Conservation (phyloP, 2,113 vertebrate genomes). For the Aramus guarauna region DNA sequence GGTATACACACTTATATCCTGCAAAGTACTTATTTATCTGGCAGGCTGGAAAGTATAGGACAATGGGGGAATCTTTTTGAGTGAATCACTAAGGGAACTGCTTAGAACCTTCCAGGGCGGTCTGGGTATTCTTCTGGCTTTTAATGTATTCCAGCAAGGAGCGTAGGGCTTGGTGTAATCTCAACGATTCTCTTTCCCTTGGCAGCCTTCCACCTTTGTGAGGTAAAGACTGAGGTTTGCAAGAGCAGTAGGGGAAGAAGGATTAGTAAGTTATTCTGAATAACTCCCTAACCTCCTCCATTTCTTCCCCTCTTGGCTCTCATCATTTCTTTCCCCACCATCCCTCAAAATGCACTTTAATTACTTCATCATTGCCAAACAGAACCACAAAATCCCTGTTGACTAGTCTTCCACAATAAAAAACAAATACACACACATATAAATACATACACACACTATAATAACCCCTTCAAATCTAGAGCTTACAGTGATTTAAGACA, state of each 20-base stretch:
- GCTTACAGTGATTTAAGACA: conserved; percentile 30
- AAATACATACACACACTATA: not conserved
- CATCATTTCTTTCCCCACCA: not conserved
- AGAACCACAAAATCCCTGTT: conserved; percentile 46
- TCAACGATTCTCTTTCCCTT: conserved; percentile 2
- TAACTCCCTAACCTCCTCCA: conserved; percentile 1
- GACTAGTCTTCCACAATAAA: conserved; percentile 21
- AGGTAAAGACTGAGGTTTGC: conserved; percentile 1
- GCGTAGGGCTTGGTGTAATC: not conserved
- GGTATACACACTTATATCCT: not conserved
- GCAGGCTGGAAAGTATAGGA: conserved; percentile 38
- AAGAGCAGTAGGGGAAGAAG: not conserved
- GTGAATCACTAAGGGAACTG: conserved; percentile 50
- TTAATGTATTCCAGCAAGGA: not conserved
- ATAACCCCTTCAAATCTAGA: conserved; percentile 10
- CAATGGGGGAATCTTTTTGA: conserved; percentile 30
- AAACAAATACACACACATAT: not conserved
- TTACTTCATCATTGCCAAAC: conserved; percentile 30
- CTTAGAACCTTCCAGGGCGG: not conserved
- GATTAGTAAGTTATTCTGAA: not conserved
- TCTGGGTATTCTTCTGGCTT: conserved; percentile 3
- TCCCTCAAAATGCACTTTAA: conserved; percentile 40
- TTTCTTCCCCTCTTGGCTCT: conserved; percentile 19
- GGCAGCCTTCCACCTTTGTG: conserved; percentile 29
- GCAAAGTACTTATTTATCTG: not conserved